Base-by-base conservation (phyloP, 2,888 invertebrate genomes). In the Agrochola lota region DNA sequence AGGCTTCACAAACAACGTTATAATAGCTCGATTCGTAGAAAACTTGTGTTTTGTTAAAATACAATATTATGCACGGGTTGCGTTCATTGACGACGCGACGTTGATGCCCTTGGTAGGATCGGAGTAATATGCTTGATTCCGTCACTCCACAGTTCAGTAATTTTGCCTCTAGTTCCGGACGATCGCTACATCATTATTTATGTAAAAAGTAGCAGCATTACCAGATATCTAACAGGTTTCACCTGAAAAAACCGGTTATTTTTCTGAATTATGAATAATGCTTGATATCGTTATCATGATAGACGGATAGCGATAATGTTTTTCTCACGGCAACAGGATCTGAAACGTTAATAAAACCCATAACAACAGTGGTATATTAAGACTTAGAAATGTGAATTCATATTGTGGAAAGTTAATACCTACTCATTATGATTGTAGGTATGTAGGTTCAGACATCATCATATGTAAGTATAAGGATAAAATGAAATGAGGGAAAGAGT, bases 61-160 rank as follows among this genome's bases (percentile, higher is more conserved):
- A 59, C 52, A 60, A 49, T 26, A 78, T 57, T 79, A 73, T 69
- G 63, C 69, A 79, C 62, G 49, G 77, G 26, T 70, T 60, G 71
- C 71, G 74, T 78, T 74, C 64, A 79, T 69, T 70, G 84, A 74
- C 30, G 79, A 77, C 17, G n/a, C n/a, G 35, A n/a, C 55, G 68
- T 35, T 57, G 20, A 43, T 75, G 86, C 69, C 87, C 87, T 90
- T 90, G 85, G 73, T 68, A 63, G 74, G 74, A 75, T 71, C 60
- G 52, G 49, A 75, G 69, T 84, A 80, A 82, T 79, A 85, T 76
- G 87, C 87, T 82, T 87, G 83, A 87, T 87, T 91, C 86, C 90
- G 86, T 79, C 81, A 70, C 83, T 83, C 67, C 77, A 84, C 84
- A 86, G 85, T 80, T 84, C 85, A 88, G 83, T 71, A 80, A 71